Percentiles rank a stretch among this genome's conserved stretches.
Evolutionary conservation across 2,113 vertebrate genomes (phyloP).

Genomic region (Trachemys scripta): DNA sequence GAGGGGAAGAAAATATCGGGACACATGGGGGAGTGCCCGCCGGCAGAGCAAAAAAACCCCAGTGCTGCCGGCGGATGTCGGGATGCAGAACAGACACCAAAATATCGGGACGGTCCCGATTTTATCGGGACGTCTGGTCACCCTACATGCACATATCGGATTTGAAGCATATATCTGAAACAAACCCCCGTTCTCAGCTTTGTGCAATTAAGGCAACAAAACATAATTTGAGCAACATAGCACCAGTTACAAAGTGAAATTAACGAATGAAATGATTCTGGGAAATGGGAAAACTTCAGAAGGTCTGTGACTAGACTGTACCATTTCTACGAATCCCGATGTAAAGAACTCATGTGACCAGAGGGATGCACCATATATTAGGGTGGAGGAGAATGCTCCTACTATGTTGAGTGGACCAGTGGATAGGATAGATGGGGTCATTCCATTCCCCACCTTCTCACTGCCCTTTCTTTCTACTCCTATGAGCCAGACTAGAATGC

Average conservation of each 20-base stretch:
- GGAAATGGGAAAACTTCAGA: background rate
- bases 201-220: background rate
- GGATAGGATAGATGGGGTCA: background rate
- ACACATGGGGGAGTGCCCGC: no score
- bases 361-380: background rate
- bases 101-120: no score
- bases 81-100: no score
- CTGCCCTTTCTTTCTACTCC: background rate
- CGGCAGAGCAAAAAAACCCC: no score
- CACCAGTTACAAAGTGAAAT: background rate
- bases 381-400: background rate
- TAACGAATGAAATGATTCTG: background rate
- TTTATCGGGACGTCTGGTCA: no score
- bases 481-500: rapidly evolving
- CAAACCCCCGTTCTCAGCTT: background rate
- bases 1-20: no score
- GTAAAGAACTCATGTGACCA: background rate
- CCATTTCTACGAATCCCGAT: background rate
- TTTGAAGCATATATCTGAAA: background rate
- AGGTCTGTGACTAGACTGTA: background rate
- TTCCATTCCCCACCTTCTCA: background rate
- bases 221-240: background rate
- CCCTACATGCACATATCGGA: background rate
- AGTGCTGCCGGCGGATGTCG: no score
- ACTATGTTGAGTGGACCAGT: background rate